Conservation (phyloP, 2,888 invertebrate genomes). For the Scaeva pyrastri region DNA sequence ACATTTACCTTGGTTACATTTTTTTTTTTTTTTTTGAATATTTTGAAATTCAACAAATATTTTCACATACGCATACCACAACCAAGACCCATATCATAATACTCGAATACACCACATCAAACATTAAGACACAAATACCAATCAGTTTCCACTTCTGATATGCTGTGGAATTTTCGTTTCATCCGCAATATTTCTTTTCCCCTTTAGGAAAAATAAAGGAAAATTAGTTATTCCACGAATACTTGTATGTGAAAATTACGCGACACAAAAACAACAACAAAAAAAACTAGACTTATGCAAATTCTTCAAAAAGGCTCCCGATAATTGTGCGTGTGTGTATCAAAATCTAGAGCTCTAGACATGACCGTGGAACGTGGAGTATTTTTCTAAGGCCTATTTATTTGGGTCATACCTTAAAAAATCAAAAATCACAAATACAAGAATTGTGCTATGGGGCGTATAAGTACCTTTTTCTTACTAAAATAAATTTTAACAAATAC, state of each 20-base stretch:
- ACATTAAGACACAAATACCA: constrained; percentile 5
- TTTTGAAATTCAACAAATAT: constrained; percentile 3
- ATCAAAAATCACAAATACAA: neutral
- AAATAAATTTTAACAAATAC: too few relatives aligned
- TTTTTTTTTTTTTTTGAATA: neutral
- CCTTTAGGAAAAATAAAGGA: too few relatives aligned
- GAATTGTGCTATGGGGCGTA: too few relatives aligned
- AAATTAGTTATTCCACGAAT: constrained; percentile 1
- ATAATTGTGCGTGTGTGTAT: constrained; percentile 3
- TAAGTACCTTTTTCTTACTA: too few relatives aligned
- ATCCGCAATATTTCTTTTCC: neutral
- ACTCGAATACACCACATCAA: neutral
- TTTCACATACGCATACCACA: neutral
- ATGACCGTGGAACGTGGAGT: too few relatives aligned
- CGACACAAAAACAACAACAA: constrained; percentile 3
- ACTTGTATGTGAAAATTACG: neutral
- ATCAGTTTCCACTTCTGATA: neutral
- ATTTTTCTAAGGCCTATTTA: neutral
- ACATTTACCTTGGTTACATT: too few relatives aligned
- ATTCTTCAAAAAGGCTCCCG: neutral
- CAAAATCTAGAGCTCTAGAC: neutral
- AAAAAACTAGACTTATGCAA: neutral
- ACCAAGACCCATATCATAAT: too few relatives aligned
- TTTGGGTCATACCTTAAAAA: neutral
- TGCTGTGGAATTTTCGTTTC: neutral